Base-by-base conservation (phyloP, 2,888 invertebrate species). In the Chrysina gloriosa region DNA sequence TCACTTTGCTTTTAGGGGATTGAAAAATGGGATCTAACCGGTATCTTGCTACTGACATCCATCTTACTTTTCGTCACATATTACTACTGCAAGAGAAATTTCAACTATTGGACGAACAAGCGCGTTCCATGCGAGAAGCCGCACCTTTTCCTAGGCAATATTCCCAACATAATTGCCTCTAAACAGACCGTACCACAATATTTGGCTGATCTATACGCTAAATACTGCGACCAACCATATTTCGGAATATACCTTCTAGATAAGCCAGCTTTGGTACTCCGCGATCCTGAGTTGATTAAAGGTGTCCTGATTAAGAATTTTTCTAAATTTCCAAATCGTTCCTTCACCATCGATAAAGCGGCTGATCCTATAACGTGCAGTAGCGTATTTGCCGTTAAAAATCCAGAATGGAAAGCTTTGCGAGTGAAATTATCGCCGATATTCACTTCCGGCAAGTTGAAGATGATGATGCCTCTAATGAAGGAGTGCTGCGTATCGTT, bases 361-460 rank as follows among this genome's bases (percentile, higher is more conserved):
- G 80, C 82, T 61, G 84, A 85, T 70, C 81, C 83, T 3, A 75
- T 84, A n/a, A 79, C 81, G 1, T 78, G 81, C 71, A 81, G 82
- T 63, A 80, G 83, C 72, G 71, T 85, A 52, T 80, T 86, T 69
- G 80, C 83, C 1, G 72, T 84, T 63, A 84, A 83, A 68, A 85
- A 85, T 65, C 83, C 84, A 0, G 82, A 83, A 1, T 89, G 88
- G 89, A 86, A 84, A 73, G 79, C 79, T 31, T 74, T 86, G 11
- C 79, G 89, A 21, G 74, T 82, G 0, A 86, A 86, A 70, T 76
- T 88, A 27, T 84, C 86, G 0, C 87, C 87, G 0, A 84, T 85
- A 0, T 85, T 88, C 73, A 85, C 87, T 0, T 83, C 84, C 1
- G 86, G 85, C 16, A 88, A 87, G 76, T 78, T 89, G 65, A 87